Percentiles rank a stretch among this genome's conserved stretches.
Evolutionary conservation across 2,113 vertebrate genomes (phyloP).

Genomic region (Manacus vitellinus): DNA sequence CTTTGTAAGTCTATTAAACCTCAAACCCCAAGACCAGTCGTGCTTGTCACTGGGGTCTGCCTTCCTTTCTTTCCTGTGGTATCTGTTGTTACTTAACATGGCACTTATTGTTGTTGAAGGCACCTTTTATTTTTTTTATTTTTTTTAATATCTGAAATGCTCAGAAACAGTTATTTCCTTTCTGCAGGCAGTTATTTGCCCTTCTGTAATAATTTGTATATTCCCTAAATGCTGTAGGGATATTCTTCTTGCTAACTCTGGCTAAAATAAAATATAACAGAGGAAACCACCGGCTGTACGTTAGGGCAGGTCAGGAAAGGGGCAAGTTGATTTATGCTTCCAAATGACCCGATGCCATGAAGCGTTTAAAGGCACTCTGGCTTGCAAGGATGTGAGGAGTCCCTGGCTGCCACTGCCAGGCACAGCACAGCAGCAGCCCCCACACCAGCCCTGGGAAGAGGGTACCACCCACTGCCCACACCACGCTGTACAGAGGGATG

Average conservation of each 20-base stretch:
- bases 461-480: neutral
- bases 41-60: neutral
- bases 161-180: neutral
- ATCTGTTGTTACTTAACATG: neutral
- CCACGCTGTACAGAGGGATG: neutral
- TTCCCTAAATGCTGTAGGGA: neutral
- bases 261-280: neutral
- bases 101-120: neutral
- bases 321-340: conserved; percentile 49
- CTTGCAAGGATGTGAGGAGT: neutral
- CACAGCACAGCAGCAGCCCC: neutral
- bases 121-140: neutral
- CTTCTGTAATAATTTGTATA: neutral
- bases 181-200: neutral
- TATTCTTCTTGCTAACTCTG: neutral
- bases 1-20: neutral
- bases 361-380: neutral
- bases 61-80: neutral
- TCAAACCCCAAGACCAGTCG: neutral
- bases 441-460: fast-evolving
- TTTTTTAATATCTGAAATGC: neutral
- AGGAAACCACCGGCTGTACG: neutral
- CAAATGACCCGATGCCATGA: neutral
- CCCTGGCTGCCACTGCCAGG: neutral
- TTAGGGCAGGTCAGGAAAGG: conserved; percentile 29